Base-by-base conservation (phyloP, 2,888 invertebrate genomes). In the Apodemia mormo region DNA sequence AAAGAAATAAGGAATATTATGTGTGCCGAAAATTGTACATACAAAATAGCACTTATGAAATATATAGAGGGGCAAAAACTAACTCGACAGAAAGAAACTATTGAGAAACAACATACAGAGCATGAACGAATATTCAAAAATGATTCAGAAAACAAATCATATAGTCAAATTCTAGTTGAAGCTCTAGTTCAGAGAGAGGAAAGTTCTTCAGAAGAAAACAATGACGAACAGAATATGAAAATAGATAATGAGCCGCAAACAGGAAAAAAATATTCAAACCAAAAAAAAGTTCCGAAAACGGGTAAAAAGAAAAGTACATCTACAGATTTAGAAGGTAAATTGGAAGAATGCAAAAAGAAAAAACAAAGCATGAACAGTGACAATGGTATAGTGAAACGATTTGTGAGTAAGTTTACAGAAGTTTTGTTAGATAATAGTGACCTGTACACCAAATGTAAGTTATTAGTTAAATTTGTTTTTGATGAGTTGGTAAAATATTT, bases 1-100 rank as follows among this genome's bases (percentile, higher is more conserved):
- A 75, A 73, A 65, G 14, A 58, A 6, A 69, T 73, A 6, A 61
- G 71, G 56, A 22, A 61, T 29, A 67, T 74, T n/a, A 74, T 74
- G 74, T 33, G 67, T 56, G 22, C 29, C 22, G 6, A 66, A n/a
- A 69, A 69, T 58, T 61, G 37, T 14, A 67, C 66, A 7, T 70
- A 70, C 49, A 66, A 43, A 45, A 66, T 14, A 9, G 69, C 66
- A 6, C 29, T 69, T 58, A 43, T 6, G 3, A 52, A 52, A n/a
- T 52, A 52, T n/a, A 52, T 52, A 40, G 43, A 68, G 22, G 30
- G 56, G 12, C 10, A 10, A 40, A 30, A 61, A 45, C 2, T 12
- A 14, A 12, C 12, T 9, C 43, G 43, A 64, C 22, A 22, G 30
- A 61, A 37, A 45, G 30, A 64, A 30, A 43, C 3, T 7, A 8